Evolutionary conservation across 2,113 vertebrate species (phyloP).

Genomic region (Pterocles gutturalis): DNA sequence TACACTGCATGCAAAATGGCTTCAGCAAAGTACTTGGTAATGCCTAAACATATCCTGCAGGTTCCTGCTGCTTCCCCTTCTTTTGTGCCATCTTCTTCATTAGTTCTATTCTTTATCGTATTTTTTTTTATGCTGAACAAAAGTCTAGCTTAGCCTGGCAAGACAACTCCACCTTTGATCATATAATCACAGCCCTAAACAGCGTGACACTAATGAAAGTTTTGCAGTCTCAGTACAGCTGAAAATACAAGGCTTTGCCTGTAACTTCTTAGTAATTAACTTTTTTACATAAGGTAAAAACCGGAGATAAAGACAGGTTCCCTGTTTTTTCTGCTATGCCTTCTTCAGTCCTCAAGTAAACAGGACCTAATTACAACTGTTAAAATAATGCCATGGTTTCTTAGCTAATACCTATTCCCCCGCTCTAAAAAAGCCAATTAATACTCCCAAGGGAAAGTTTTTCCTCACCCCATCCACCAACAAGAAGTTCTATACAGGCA

Average conservation of each 20-base stretch:
- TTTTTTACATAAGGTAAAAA: not conserved
- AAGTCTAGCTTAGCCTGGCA: not conserved
- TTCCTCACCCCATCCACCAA: not conserved
- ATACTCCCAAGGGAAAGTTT: not conserved
- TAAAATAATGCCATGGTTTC: not conserved
- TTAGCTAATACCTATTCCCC: not conserved
- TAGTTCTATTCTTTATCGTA: not conserved
- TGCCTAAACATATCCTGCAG: not conserved
- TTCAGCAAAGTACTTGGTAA: not conserved
- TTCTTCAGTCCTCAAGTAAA: not conserved
- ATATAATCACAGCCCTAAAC: not conserved
- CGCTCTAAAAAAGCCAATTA: not conserved
- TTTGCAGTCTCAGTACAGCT: not conserved
- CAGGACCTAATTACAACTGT: not conserved
- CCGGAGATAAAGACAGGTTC: not conserved
- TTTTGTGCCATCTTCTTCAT: not conserved
- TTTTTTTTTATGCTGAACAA: not conserved
- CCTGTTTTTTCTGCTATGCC: not conserved
- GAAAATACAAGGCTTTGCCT: not conserved
- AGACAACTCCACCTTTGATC: constrained; percentile 25
- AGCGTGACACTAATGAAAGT: constrained; percentile 2
- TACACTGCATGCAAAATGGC: not conserved
- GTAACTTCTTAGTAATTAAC: not conserved
- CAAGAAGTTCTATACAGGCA: not conserved
- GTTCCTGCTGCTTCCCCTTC: not conserved